A percentile compares a stretch with the other conserved stretches of the same genome.
phyloP scores from a whole-genome alignment of 35 echinoderm and acorn worm genomes.

The Strongylocentrotus purpuratus region DNA sequence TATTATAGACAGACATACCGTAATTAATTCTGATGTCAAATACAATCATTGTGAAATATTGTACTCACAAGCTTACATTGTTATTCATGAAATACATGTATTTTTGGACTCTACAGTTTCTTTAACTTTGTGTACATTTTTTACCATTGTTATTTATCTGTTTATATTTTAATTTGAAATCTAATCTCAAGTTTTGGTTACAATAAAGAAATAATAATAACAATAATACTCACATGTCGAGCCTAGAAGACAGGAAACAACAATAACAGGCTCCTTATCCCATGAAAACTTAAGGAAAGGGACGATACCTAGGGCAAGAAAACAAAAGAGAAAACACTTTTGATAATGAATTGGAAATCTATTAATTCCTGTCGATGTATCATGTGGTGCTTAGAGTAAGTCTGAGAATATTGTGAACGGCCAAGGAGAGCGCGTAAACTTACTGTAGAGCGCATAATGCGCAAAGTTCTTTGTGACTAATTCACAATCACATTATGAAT shows the following conservation, averaged over 20 bases:
- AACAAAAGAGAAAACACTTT: neutral
- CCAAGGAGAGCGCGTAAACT: no score
- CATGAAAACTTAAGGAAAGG: slow-evolving; percentile 70
- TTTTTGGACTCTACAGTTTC: no score
- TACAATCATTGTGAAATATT: no score
- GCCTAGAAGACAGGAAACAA: slow-evolving; percentile 56
- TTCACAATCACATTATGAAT: no score
- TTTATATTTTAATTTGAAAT: neutral
- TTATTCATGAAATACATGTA: no score
- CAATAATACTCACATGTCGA: slow-evolving; percentile 48
- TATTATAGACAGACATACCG: neutral
- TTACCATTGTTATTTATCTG: neutral
- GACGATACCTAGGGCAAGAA: slow-evolving; percentile 57
- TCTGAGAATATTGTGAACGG: no score
- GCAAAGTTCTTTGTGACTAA: no score
- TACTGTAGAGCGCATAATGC: no score
- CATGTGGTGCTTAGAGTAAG: no score
- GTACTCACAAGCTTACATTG: neutral
- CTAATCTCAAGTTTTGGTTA: neutral
- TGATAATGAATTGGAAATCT: neutral
- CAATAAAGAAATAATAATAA: neutral
- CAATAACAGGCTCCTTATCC: slow-evolving; percentile 79
- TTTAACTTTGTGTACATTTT: neutral
- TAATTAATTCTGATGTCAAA: no score
- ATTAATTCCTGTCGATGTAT: no score